phyloP scores from a whole-genome alignment of 30 jellyfish, hydroid and myxozoan genomes.

The Catostylus mosaicus region DNA sequence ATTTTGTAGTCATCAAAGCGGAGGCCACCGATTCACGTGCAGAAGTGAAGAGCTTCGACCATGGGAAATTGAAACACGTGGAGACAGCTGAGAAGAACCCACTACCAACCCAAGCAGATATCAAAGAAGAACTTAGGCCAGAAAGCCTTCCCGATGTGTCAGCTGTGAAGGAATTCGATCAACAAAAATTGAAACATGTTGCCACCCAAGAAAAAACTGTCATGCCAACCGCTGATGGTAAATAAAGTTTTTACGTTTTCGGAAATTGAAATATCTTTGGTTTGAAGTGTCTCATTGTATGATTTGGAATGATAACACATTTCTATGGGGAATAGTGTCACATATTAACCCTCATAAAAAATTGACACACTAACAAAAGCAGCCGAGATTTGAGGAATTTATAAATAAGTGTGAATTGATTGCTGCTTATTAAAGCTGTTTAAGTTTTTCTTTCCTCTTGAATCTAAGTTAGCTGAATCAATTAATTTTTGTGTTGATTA shows the following conservation, averaged over 20 bases:
- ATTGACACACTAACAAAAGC: too few species aligned
- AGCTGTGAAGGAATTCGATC: constrained; percentile 79
- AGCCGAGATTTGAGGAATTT: too few species aligned
- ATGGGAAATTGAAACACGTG: constrained; percentile 79
- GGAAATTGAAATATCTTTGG: too few species aligned
- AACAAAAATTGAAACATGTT: constrained; percentile 68
- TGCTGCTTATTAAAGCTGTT: too few species aligned
- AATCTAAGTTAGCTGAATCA: too few species aligned
- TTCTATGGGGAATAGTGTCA: too few species aligned
- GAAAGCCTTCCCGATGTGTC: constrained; percentile 81
- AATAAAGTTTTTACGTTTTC: background rate
- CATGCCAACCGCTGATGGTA: constrained; percentile 81
- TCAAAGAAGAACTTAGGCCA: constrained; percentile 87
- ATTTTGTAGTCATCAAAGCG: constrained; percentile 63
- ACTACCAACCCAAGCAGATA: constrained; percentile 86
- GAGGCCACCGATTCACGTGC: constrained; percentile 87
- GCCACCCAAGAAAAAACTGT: constrained; percentile 75
- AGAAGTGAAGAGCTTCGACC: constrained; percentile 84
- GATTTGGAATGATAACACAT: too few species aligned
- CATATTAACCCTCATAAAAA: too few species aligned
- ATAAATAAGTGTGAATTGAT: too few species aligned
- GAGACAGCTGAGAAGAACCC: constrained; percentile 94
- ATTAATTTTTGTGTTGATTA: background rate
- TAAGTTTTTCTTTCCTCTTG: background rate
- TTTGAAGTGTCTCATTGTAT: too few species aligned